These are phyloP conservation scores for Palaemon carinicauda DNA, from an alignment of 1,140 invertebrate genomes.

Conservation along the genomic window DNA sequence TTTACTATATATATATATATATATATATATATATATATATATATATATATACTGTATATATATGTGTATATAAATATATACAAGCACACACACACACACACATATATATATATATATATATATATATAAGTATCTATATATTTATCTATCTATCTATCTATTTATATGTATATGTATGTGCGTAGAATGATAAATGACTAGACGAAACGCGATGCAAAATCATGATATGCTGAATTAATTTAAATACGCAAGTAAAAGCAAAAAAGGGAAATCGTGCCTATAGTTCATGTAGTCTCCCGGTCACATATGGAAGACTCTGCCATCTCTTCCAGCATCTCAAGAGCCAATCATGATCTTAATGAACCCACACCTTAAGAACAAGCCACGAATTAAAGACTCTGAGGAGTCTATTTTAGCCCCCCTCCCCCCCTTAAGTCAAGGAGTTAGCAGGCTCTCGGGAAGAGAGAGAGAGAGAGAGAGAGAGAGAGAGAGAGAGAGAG, in stretches of 20 bases:
- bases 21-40: constrained; percentile 9
- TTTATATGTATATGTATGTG: background rate
- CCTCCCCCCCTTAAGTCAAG: background rate
- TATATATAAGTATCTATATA: background rate
- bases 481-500: constrained; percentile 7
- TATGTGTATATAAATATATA: background rate
- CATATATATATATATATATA: constrained; percentile 1
- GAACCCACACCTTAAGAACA: background rate
- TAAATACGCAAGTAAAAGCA: background rate
- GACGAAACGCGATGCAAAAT: background rate
- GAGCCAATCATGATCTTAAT: background rate
- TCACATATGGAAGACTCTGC: background rate
- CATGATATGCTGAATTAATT: too few species aligned
- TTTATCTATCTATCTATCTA: background rate
- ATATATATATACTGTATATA: constrained; percentile 9
- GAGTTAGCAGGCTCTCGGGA: background rate
- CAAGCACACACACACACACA: background rate
- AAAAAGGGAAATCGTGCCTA: background rate
- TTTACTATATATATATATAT: constrained; percentile 2
- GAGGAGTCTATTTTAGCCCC: background rate
- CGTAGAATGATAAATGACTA: background rate
- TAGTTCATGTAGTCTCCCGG: background rate
- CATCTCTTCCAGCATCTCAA: background rate
- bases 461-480: background rate
- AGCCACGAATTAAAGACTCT: constrained; percentile 16